Base-by-base conservation (phyloP, 2,113 vertebrate species). In the Thryonomys swinderianus region DNA sequence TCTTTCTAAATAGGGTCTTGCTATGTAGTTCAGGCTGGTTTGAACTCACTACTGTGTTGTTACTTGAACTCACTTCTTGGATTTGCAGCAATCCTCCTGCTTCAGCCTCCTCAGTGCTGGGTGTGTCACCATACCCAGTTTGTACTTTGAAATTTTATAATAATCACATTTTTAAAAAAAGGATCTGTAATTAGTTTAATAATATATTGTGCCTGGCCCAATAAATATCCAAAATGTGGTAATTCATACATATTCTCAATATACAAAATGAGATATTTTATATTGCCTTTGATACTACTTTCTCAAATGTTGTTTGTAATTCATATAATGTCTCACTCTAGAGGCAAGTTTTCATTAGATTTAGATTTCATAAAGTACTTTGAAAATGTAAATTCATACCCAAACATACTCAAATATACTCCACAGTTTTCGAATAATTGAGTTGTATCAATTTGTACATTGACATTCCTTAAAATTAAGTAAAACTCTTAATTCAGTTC, bases 401-500 rank as follows among this genome's bases (percentile, higher is more conserved):
- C 59, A 71, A n/a, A n/a, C n/a, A n/a, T n/a, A n/a, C n/a, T 14
- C 23, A 90, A 90, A 57, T 34, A 71, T 57, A 40, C 25, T 67
- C 71, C 74, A 30, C 10, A 42, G 20, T 76, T 90, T 95, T 78
- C 7, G 12, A 76, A 71, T 76, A 92, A 90, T 14, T 61, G 30
- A 87, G 64, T 93, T 3, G 25, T 64, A n/a, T 66, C 80, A 37
- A 6, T 76, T 86, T 62, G 48, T 45, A 51, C 64, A 45, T 84
- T 67, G 79, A 81, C 66, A 80, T 80, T 83, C 25, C 55, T 78
- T 76, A 62, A 84, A 93, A 92, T 42, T 34, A 71, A 88, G n/a
- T 40, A 85, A 90, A 64, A 45, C 9, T 76, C 8, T 51, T 23
- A 66, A 62, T 94, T 74, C n/a, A 40, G 2, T 84, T 61, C n/a